phyloP scores from a whole-genome alignment of 2,113 vertebrate species.

The Petrocephalus microphthalmus region DNA sequence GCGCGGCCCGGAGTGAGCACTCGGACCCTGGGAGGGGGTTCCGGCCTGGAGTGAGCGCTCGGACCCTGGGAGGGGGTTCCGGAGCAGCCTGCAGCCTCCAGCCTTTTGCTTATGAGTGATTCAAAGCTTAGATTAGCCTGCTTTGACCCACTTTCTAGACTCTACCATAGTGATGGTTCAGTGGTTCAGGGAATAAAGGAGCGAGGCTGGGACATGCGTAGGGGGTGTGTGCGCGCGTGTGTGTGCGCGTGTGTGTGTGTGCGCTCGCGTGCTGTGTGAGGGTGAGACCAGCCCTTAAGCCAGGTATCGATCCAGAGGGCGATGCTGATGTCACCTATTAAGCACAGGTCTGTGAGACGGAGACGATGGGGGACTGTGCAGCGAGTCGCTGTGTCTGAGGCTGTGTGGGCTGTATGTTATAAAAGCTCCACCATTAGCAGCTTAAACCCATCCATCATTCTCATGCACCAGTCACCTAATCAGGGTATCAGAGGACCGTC shows the following conservation, averaged over 20 bases:
- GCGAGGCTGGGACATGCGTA: not conserved
- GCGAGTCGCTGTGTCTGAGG: not conserved
- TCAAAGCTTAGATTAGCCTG: conserved; percentile 3
- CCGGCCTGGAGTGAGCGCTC: not conserved
- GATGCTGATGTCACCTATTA: not conserved
- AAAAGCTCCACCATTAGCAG: not conserved
- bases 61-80: not conserved
- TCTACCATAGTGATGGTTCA: not conserved
- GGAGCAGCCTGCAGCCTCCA: not conserved
- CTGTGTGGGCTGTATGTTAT: not conserved
- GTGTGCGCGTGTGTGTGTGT: not conserved
- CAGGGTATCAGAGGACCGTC: not conserved
- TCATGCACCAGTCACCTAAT: not conserved
- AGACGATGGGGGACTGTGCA: not conserved
- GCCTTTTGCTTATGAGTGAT: not conserved
- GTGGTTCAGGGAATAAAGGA: not conserved
- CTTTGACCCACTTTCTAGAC: conserved; percentile 6
- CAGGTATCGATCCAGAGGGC: not conserved
- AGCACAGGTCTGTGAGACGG: not conserved
- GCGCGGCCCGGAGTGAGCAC: too few relatives aligned
- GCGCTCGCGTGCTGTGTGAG: not conserved
- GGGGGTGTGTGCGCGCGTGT: not conserved
- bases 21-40: too few relatives aligned
- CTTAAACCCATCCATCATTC: not conserved
- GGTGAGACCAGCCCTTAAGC: not conserved